Evolutionary conservation across 30 jellyfish, hydroid and myxozoan species (phyloP), one percentile per base, ranked within the genome.

Genomic region (Chironex yamaguchii): DNA sequence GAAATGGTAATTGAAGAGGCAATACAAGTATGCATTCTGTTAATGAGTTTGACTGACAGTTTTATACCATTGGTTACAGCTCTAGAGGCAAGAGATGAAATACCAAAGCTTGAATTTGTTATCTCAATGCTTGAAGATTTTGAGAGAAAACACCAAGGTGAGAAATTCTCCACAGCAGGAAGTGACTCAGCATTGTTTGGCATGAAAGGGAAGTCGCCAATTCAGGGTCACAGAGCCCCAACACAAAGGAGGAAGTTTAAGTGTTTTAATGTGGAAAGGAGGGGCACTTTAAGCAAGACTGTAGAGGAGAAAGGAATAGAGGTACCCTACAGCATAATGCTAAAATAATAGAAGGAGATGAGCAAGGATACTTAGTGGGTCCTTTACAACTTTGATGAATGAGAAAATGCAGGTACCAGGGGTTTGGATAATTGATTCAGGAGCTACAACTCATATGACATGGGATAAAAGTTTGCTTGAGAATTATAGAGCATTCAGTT

Each of bases 371-470:
- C 36, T 25, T 24, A 51, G 71, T 4, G 29, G 14, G 71, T 24
- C 0, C n/a, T n/a, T n/a, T n/a, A n/a, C n/a, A n/a, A n/a, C n/a
- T n/a, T n/a, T n/a, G n/a, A n/a, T 22, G 30, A 34, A 23, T 29
- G 62, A 65, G 4, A 26, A 1, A 64, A 28, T 14, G 23, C 88
- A 31, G 51, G 53, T 29, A 66, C 65, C 49, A 36, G 12, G 12
- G 17, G 64, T 26, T 34, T 85, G 90, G 90, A 67, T 53, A 32
- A 62, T 85, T 11, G 95, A 85, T 71, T 85, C 97, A 11, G 97
- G 94, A 3, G 94, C 94, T 23, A 42, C 97, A 1, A 29, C 63
- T 35, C 95, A 48, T 54, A 80, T 88, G 95, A 65, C 89, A n/a
- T n/a, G n/a, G n/a, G n/a, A n/a, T n/a, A n/a, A n/a, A n/a, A n/a